Base-by-base conservation (phyloP, 1,140 invertebrate genomes). In the Pogonomyrmex californicus region DNA sequence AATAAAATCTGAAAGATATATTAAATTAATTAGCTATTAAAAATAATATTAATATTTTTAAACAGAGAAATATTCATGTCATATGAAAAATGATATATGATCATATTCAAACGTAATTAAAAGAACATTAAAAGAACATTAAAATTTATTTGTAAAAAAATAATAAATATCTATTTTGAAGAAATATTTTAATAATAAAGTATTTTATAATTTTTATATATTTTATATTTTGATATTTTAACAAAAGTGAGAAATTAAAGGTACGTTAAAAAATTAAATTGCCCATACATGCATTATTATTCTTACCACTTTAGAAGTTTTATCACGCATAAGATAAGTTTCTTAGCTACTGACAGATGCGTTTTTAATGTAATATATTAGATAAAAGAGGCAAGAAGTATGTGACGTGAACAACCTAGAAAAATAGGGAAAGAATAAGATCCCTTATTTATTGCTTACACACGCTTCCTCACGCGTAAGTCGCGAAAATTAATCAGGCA, bases 271-370 rank as follows among this genome's bases (percentile, higher is more conserved):
- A 75, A 65, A n/a, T 33, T 70, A 33, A 30, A 41, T 38, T 51
- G 65, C 10, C 30, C 5, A 38, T 78, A 79, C 23, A n/a, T 17
- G 12, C 9, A 49, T 17, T 6, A 23, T 47, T 47, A 9, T 68
- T 0, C n/a, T 81, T 23, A 38, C n/a, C 14, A 79, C 30, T 78
- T 78, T 49, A 44, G 6, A 41, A 81, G 47, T 56, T 68, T 81
- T 14, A 63, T 44, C 7, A 36, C 12, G 7, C 17, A 44, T 30
- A 23, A 14, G 9, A 17, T 68, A 70, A 81, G n/a, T 79, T 81
- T 68, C 14, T 70, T 41, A 33, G 4, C 2, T 10, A 47, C 5
- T 68, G 14, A 81, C 5, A 41, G 47, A 79, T 81, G 47, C 14
- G 33, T 23, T 65, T 65, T 65, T 65, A 44, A 47, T 73, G 12